A percentile compares a stretch with the other conserved stretches of the same genome.
Evolutionary conservation across 2,888 invertebrate genomes (phyloP).

Genomic region (Folsomia candida): DNA sequence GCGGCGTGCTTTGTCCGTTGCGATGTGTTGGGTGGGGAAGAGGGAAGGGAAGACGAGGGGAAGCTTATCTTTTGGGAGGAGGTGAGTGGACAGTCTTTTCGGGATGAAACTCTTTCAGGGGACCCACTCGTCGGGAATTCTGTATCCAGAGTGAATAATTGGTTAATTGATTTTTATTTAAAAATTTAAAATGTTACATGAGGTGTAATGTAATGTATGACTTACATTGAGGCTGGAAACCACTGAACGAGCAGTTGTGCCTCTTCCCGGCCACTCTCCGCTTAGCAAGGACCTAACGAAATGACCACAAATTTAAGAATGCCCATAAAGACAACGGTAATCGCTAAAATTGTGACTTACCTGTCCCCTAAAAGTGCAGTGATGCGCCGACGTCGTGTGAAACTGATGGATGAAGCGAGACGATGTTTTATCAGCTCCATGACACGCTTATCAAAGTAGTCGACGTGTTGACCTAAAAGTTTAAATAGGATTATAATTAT

Average conservation of each 20-base stretch:
- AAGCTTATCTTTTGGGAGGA: slow-evolving; percentile 45
- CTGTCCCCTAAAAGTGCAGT: slow-evolving; percentile 45
- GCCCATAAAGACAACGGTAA: not conserved
- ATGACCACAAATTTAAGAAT: not conserved
- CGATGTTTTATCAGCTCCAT: slow-evolving; percentile 90
- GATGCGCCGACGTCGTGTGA: slow-evolving; percentile 55
- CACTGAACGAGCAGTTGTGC: slow-evolving; percentile 75
- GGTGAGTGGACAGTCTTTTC: slow-evolving; percentile 47
- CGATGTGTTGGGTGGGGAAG: slow-evolving; percentile 27
- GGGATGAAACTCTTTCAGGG: slow-evolving; percentile 40
- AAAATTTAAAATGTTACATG: too few species aligned
- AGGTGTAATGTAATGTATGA: too few species aligned
- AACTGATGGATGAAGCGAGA: slow-evolving; percentile 62
- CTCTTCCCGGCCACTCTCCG: slow-evolving; percentile 65
- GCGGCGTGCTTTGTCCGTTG: not conserved
- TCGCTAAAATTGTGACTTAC: slow-evolving; percentile 22
- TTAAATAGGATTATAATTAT: not conserved
- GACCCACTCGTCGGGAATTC: slow-evolving; percentile 50
- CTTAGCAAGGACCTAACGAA: slow-evolving; percentile 62
- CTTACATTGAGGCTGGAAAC: slow-evolving; percentile 84
- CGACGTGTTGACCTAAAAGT: slow-evolving; percentile 78
- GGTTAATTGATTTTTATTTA: not conserved
- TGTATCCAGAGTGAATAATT: slow-evolving; percentile 22
- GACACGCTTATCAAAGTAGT: slow-evolving; percentile 86
- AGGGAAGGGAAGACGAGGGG: slow-evolving; percentile 45